Evolutionary conservation across 2,888 invertebrate genomes (phyloP).

Genomic region (Copidosoma aretas): DNA sequence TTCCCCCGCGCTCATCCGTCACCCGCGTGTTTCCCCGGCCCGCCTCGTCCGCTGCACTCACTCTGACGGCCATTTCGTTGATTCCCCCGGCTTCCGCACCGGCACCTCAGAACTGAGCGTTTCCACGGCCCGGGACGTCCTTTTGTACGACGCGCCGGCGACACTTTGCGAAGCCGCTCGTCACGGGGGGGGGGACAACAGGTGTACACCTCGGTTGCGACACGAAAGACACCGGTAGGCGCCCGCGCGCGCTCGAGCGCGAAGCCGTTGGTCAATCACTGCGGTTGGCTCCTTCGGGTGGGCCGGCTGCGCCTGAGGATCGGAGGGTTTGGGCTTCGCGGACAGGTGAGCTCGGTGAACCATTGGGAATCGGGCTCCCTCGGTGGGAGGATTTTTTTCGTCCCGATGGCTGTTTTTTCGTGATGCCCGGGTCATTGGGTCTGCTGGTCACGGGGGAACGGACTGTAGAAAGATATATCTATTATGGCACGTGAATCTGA

Average conservation of each 20-base stretch:
- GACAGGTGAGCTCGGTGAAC: constrained; percentile 1
- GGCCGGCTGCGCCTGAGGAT: not conserved
- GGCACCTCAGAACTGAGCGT: constrained; percentile 1
- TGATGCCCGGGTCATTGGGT: too few relatives aligned
- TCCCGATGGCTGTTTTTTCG: not conserved
- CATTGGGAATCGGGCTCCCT: constrained; percentile 9
- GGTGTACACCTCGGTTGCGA: too few relatives aligned
- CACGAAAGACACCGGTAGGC: not conserved
- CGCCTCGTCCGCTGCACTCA: constrained; percentile 38
- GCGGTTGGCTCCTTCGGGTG: constrained; percentile 24
- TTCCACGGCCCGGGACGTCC: constrained; percentile 8
- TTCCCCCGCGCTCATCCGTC: not conserved
- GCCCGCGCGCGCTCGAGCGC: constrained; percentile 46
- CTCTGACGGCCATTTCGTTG: constrained; percentile 41
- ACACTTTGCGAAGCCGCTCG: constrained; percentile 50
- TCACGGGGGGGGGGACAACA: constrained; percentile 42
- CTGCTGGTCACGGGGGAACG: too few relatives aligned
- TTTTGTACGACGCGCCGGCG: not conserved
- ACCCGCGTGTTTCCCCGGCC: constrained; percentile 32
- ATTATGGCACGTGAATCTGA: too few relatives aligned
- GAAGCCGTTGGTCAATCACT: constrained; percentile 47
- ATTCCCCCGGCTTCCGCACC: constrained; percentile 38
- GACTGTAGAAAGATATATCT: too few relatives aligned
- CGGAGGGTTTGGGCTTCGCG: not conserved
- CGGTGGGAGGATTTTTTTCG: not conserved